phyloP scores from a whole-genome alignment of 2,888 invertebrate genomes.

The Hypomecis punctinalis region DNA sequence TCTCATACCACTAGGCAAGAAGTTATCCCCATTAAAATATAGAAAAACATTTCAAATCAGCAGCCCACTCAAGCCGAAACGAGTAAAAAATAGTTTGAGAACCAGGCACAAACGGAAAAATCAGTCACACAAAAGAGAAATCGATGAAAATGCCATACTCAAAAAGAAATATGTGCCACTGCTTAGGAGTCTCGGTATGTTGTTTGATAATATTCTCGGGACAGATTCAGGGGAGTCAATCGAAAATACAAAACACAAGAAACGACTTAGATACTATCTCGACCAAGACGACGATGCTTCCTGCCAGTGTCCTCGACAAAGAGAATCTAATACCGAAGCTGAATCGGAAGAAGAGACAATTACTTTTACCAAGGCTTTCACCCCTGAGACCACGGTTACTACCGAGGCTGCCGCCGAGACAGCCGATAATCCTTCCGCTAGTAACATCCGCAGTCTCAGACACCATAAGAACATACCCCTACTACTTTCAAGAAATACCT shows the following conservation, averaged over 20 bases:
- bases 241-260: slow-evolving; percentile 51
- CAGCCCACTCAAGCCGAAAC: slow-evolving; percentile 66
- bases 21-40: slow-evolving; percentile 60
- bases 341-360: slow-evolving; percentile 69
- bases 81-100: slow-evolving; percentile 56
- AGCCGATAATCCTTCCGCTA: slow-evolving; percentile 71
- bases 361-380: slow-evolving; percentile 65
- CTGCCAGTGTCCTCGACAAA: slow-evolving; percentile 53
- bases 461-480: slow-evolving; percentile 77
- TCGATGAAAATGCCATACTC: slow-evolving; percentile 61
- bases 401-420: slow-evolving; percentile 67
- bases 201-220: slow-evolving; percentile 74
- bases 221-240: slow-evolving; percentile 60
- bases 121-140: slow-evolving; percentile 64
- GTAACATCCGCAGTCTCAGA: slow-evolving; percentile 77
- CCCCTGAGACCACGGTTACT: slow-evolving; percentile 62
- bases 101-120: slow-evolving; percentile 57
- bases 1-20: slow-evolving; percentile 42
- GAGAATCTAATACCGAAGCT: slow-evolving; percentile 27
- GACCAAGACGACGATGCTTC: slow-evolving; percentile 47
- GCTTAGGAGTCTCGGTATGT: slow-evolving; percentile 71
- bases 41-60: slow-evolving; percentile 65
- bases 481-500: slow-evolving; percentile 81
- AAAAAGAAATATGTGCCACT: slow-evolving; percentile 71
- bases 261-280: slow-evolving; percentile 50